phyloP scores from a whole-genome alignment of 2,113 vertebrate genomes.

The Istiophorus platypterus region DNA sequence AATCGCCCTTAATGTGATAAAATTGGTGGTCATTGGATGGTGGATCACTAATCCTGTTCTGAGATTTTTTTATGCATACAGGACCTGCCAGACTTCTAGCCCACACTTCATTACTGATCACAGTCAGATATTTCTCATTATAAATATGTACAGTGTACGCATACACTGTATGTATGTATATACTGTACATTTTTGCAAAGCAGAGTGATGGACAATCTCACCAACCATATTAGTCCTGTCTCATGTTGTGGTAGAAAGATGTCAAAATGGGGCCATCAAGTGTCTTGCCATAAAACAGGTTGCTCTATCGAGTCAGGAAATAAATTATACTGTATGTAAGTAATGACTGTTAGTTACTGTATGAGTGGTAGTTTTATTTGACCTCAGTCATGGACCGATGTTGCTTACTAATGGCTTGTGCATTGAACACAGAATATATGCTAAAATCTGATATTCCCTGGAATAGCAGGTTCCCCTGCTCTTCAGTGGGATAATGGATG shows the following conservation, averaged over 20 bases:
- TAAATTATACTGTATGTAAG: not conserved
- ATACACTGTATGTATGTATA: not conserved
- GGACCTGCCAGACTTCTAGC: not conserved
- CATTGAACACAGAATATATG: not conserved
- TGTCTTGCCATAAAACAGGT: not conserved
- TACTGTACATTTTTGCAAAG: not conserved
- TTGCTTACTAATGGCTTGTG: slow-evolving; percentile 7
- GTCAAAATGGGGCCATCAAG: too few relatives aligned
- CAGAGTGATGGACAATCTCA: slow-evolving; percentile 41
- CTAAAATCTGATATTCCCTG: not conserved
- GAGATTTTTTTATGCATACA: slow-evolving; percentile 17
- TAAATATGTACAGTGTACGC: not conserved
- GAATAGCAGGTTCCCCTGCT: not conserved
- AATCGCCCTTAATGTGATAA: not conserved
- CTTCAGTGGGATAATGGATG: not conserved
- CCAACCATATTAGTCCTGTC: not conserved
- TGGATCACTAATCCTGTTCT: not conserved
- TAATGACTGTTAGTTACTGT: too few relatives aligned
- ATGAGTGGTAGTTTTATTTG: not conserved
- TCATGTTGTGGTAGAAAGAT: not conserved
- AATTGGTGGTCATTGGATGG: not conserved
- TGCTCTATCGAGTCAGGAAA: not conserved
- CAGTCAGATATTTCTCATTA: not conserved
- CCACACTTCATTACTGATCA: slow-evolving; percentile 24
- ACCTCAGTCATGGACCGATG: not conserved